Evolutionary conservation across 1,140 invertebrate genomes (phyloP).

Genomic region (Ips typographus): DNA sequence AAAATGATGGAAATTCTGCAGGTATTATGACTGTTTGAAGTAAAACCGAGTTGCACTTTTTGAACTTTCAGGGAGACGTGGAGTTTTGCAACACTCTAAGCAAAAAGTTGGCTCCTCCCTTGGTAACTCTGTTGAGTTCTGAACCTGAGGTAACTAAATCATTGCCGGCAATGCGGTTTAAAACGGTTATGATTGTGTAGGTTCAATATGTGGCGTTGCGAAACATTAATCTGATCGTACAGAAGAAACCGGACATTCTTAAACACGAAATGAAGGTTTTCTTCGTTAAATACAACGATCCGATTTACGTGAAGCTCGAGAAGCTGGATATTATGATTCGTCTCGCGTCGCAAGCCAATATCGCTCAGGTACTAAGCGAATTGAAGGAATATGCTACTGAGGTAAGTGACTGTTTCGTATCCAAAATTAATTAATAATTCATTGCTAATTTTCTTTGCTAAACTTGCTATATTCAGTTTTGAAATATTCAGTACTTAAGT

Average conservation of each 20-base stretch:
- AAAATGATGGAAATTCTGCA: conserved; percentile 98
- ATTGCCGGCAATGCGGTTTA: too few species aligned
- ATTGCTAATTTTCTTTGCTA: neutral
- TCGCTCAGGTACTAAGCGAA: conserved; percentile 97
- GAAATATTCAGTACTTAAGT: too few species aligned
- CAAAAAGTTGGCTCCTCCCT: conserved; percentile 97
- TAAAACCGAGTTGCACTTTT: neutral
- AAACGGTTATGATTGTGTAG: neutral
- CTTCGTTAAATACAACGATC: conserved; percentile 99
- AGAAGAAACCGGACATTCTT: conserved; percentile 98
- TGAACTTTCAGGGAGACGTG: conserved; percentile 62
- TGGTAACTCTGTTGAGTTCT: conserved; percentile 96
- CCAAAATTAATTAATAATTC: neutral
- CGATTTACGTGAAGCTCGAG: conserved; percentile 99
- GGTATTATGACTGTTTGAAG: neutral
- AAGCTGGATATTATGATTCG: conserved; percentile 99
- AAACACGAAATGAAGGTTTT: conserved; percentile 99
- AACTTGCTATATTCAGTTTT: too few species aligned
- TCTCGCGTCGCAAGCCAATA: conserved; percentile 96
- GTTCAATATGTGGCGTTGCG: conserved; percentile 98
- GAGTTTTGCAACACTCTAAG: conserved; percentile 94
- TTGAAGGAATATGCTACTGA: conserved; percentile 99
- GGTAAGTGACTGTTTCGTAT: conserved; percentile 50
- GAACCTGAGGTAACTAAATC: conserved; percentile 76
- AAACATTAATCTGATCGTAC: conserved; percentile 99